A percentile compares a stretch with the other conserved stretches of the same genome.
These are phyloP conservation scores for Nemopilema nomurai DNA, from an alignment of 30 jellyfish, hydroid and myxozoan genomes.

Conservation along the genomic window DNA sequence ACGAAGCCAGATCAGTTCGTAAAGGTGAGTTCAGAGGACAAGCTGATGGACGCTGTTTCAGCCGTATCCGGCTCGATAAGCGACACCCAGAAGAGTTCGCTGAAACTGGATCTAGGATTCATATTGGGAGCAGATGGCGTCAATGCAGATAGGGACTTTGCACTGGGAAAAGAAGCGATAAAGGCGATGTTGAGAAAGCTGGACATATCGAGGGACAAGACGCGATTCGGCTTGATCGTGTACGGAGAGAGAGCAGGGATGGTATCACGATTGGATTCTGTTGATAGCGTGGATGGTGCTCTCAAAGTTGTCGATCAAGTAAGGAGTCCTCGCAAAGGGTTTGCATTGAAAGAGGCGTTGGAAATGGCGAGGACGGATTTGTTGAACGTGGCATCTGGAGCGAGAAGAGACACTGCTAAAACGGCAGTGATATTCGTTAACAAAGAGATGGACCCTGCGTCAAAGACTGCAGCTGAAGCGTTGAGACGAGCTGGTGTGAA, in stretches of 20 bases:
- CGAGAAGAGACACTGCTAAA: slow-evolving; percentile 17
- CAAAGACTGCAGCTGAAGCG: background rate
- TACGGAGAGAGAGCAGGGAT: slow-evolving; percentile 37
- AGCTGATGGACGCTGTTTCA: slow-evolving; percentile 5
- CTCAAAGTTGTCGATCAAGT: background rate
- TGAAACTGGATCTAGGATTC: slow-evolving; percentile 50
- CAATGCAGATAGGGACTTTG: slow-evolving; percentile 39
- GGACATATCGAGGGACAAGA: slow-evolving; percentile 21
- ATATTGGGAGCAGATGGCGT: slow-evolving; percentile 60
- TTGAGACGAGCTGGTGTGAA: slow-evolving; percentile 28
- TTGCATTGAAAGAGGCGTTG: slow-evolving; percentile 17
- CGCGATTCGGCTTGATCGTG: slow-evolving; percentile 31
- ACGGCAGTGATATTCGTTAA: slow-evolving; percentile 34
- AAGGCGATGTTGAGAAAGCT: slow-evolving; percentile 23
- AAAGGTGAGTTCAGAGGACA: slow-evolving; percentile 1
- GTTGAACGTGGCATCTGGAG: slow-evolving; percentile 23
- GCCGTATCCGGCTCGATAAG: slow-evolving; percentile 1
- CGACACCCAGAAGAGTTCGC: slow-evolving; percentile 8
- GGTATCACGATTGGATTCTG: slow-evolving; percentile 9
- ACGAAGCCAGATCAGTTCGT: slow-evolving; percentile 4
- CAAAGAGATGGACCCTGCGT: slow-evolving; percentile 27
- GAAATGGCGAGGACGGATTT: slow-evolving; percentile 7
- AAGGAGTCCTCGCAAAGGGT: slow-evolving; percentile 11
- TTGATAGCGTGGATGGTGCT: background rate
- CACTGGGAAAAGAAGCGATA: slow-evolving; percentile 29